phyloP scores from a whole-genome alignment of 2,797 vertebrate genomes.

The Enteromius radiatus region DNA sequence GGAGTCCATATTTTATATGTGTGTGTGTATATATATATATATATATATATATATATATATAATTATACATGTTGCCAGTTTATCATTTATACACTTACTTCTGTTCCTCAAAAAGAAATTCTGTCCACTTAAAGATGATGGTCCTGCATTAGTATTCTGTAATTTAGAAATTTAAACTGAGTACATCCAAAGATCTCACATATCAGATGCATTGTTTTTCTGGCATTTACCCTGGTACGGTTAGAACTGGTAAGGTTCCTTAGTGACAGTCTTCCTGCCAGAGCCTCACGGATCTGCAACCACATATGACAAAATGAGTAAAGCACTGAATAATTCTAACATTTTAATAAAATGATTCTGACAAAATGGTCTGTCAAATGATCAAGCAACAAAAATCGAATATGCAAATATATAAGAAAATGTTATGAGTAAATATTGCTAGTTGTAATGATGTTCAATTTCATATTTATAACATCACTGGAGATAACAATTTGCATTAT shows the following conservation, averaged over 20 bases:
- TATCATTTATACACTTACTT: constrained; percentile 39
- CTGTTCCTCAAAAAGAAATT: constrained; percentile 1
- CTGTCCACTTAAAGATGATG: constrained; percentile 4
- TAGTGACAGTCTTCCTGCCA: constrained; percentile 41
- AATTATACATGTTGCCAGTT: neutral
- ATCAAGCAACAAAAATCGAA: neutral
- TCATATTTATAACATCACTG: neutral
- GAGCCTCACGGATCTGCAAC: constrained; percentile 68
- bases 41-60: too few species aligned
- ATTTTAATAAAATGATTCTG: neutral
- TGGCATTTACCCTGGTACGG: constrained; percentile 62
- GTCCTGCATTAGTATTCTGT: constrained; percentile 58
- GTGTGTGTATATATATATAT: too few species aligned
- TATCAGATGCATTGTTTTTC: neutral
- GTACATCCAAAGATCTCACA: neutral
- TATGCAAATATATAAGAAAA: neutral
- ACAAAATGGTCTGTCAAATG: neutral
- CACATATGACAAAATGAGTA: neutral
- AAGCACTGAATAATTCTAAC: neutral
- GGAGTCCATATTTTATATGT: too few species aligned
- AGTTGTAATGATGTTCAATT: neutral
- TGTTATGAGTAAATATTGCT: neutral
- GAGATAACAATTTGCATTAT: neutral
- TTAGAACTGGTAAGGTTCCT: constrained; percentile 12
- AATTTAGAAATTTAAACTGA: constrained; percentile 28